Evolutionary conservation across 2,888 invertebrate species (phyloP).

Genomic region (Sylvicola cinctus): DNA sequence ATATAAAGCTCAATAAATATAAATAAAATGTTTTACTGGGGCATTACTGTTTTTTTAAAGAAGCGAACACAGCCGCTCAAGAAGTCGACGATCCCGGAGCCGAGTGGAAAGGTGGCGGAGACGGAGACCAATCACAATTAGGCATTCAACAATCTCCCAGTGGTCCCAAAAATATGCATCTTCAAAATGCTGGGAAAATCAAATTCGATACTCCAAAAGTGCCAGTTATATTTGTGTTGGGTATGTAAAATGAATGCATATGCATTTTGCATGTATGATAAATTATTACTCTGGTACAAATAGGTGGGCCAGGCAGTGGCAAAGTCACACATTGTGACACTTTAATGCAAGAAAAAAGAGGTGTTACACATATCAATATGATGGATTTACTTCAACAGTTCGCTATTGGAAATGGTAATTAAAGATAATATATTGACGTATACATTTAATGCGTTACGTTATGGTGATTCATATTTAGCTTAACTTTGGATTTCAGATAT

Average conservation of each 20-base stretch:
- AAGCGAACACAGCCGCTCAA: constrained; percentile 51
- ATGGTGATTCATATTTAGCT: not conserved
- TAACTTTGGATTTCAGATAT: constrained; percentile 35
- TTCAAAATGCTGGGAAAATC: constrained; percentile 61
- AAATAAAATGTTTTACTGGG: no score
- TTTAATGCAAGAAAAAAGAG: constrained; percentile 66
- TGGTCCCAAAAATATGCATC: constrained; percentile 52
- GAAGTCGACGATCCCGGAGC: constrained; percentile 39
- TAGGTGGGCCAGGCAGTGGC: constrained; percentile 90
- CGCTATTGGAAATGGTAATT: constrained; percentile 66
- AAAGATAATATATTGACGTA: no score
- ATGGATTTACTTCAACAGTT: constrained; percentile 77
- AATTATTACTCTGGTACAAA: constrained; percentile 8
- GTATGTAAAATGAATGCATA: constrained; percentile 21
- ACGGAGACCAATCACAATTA: not conserved
- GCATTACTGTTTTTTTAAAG: constrained; percentile 12
- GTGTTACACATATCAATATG: constrained; percentile 78
- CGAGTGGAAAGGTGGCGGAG: constrained; percentile 21
- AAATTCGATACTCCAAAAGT: constrained; percentile 71
- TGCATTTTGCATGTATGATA: not conserved
- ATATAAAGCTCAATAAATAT: no score
- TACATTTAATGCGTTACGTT: not conserved
- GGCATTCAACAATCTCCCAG: constrained; percentile 7
- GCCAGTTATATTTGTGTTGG: constrained; percentile 75
- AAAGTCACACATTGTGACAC: constrained; percentile 96